Percentiles rank a stretch among this genome's conserved stretches.
These are phyloP conservation scores for Periophthalmodon schlosseri DNA, from an alignment of 2,113 vertebrate species.

Conservation along the genomic window DNA sequence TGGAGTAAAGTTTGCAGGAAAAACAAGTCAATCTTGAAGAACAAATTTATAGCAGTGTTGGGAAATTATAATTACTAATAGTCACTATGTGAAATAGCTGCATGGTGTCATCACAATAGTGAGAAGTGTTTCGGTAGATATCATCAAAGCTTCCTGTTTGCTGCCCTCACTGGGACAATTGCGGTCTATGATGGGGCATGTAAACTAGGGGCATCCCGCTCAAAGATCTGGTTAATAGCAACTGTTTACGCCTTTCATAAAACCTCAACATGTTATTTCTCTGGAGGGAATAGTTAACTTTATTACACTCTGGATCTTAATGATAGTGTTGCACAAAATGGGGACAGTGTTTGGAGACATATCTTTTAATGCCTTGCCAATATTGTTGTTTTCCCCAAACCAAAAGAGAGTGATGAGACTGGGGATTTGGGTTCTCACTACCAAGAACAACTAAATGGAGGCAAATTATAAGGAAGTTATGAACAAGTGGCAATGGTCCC, in stretches of 20 bases:
- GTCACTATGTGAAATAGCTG: slow-evolving; percentile 61
- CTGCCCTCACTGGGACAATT: slow-evolving; percentile 70
- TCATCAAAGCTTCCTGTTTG: slow-evolving; percentile 74
- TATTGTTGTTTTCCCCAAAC: slow-evolving; percentile 77
- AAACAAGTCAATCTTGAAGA: slow-evolving; percentile 37
- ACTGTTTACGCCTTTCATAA: slow-evolving; percentile 77
- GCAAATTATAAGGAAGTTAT: slow-evolving; percentile 78
- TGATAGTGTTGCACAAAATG: slow-evolving; percentile 81
- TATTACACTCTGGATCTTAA: slow-evolving; percentile 81
- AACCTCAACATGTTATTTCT: slow-evolving; percentile 76
- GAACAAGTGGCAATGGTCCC: slow-evolving; percentile 74
- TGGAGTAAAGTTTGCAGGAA: slow-evolving; percentile 2
- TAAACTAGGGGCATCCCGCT: slow-evolving; percentile 72
- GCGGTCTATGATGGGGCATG: slow-evolving; percentile 62
- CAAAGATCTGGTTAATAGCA: slow-evolving; percentile 76
- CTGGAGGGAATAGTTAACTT: slow-evolving; percentile 79
- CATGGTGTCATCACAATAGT: slow-evolving; percentile 65
- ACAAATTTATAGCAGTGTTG: slow-evolving; percentile 53
- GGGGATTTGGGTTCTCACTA: slow-evolving; percentile 74
- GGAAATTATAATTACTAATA: slow-evolving; percentile 69
- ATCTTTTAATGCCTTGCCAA: slow-evolving; percentile 83
- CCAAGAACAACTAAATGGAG: slow-evolving; percentile 72
- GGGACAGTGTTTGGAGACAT: slow-evolving; percentile 80
- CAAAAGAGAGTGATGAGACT: slow-evolving; percentile 78
- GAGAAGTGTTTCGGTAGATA: slow-evolving; percentile 61